Base-by-base conservation (phyloP, 2,113 vertebrate species). In the Hippoglossus stenolepis region DNA sequence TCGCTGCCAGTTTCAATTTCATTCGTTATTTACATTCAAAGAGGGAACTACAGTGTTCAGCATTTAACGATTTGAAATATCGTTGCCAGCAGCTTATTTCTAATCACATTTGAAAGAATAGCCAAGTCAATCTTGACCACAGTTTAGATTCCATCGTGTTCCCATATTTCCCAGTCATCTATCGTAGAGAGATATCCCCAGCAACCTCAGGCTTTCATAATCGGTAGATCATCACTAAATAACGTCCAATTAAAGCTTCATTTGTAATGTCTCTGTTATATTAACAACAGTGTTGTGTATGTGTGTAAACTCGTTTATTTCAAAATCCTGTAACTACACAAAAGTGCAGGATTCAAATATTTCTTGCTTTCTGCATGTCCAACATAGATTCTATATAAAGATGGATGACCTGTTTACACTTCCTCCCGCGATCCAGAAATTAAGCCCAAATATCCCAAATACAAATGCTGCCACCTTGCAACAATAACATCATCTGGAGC, bases 41-140 rank as follows among this genome's bases (percentile, higher is more conserved):
- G 24, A 49, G 24, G 28, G 0, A 28, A 57, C 24, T 49, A 35
- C 35, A 31, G 28, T 24, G 62, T 70, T 80, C 1, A 68, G 47
- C 1, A 54, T 24, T 24, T 80, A n/a, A 38, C 65, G 35, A 43
- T 62, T 70, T 38, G 31, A 62, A 73, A 75, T 28, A 26, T 57
- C n/a, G 2, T 14, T 2, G 23, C 28, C 63, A 56, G 75, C 38
- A 64, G 24, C 38, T 28, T 67, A 63, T 24, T 53, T 56, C 9
- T 12, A 79, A 77, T 51, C 68, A 23, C 67, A 72, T 58, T 71
- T 21, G 18, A 35, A 63, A 40, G 20, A 63, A 63, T 23, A 40
- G 20, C n/a, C 28, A 56, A 73, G 24, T n/a, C 47, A 31, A 40
- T 20, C 23, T 60, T 62, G 10, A 26, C 10, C 24, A 6, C 13